Base-by-base conservation (phyloP, 2,888 invertebrate species). In the Lutraria lutraria region DNA sequence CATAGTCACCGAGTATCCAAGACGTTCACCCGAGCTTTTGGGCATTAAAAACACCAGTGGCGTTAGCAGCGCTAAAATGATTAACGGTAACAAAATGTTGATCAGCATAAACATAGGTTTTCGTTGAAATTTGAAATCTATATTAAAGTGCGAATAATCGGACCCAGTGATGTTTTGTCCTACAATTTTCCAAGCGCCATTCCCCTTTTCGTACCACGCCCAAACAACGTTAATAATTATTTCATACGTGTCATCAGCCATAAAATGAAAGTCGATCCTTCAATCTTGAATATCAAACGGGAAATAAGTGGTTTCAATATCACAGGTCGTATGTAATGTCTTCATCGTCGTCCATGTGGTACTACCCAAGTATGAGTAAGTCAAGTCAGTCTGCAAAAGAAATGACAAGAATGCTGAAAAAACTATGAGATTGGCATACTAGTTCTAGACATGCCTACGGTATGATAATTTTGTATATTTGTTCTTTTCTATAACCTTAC, bases 1-100 rank as follows among this genome's bases (percentile, higher is more conserved):
- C 56, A 79, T 85, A 10, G 85, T 88, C 1, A 88, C 60, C 0
- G 88, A 53, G 60, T 56, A 88, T 0, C 82, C 88, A 1, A 88
- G 52, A 29, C 88, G 10, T 29, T 88, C 88, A 8, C 82, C 82
- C 0, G 88, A 81, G 0, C 53, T 80, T n/a, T 52, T 81, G 1
- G 88, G 84, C 19, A 84, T 43, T 1, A 84, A 2, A 53, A 88
- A 88, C 0, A 88, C 88, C 31, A 85, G 0, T 15, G 85, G 85
- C 15, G 84, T 81, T 0, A 88, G 81, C 25, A 88, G 2, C 8
- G 81, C 84, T 43, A 88, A 31, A 34, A 88, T 60, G 13, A 68
- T 15, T 16, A 85, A n/a, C 0, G 85, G 88, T 16, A 81, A 25
- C 19, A 88, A 34, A 43, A 88, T 56, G 56, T 87, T 87, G 15